Conservation (phyloP, 1,140 invertebrate species). For the Odontomachus brunneus region DNA sequence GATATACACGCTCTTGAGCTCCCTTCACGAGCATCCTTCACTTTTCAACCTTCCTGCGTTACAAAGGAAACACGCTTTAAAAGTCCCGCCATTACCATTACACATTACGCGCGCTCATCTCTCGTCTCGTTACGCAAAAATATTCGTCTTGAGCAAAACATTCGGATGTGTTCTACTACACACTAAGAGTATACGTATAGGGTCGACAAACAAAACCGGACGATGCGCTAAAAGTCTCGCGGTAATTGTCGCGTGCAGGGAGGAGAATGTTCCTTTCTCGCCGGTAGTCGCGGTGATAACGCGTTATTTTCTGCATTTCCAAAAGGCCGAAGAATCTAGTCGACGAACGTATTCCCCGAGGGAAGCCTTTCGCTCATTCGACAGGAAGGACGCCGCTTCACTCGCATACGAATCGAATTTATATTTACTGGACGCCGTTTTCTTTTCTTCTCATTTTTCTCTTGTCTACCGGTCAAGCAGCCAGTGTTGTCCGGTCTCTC, state of each 20-base stretch:
- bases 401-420: background rate
- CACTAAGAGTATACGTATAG: slow-evolving; percentile 62
- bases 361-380: background rate
- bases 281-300: background rate
- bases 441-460: too few relatives aligned
- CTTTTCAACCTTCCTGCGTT: slow-evolving; percentile 80
- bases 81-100: slow-evolving; percentile 61
- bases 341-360: background rate
- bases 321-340: background rate
- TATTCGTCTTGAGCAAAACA: slow-evolving; percentile 78
- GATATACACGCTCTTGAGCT: slow-evolving; percentile 73
- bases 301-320: background rate
- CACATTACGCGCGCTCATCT: slow-evolving; percentile 45
- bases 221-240: slow-evolving; percentile 33
- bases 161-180: slow-evolving; percentile 71
- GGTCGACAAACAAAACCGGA: slow-evolving; percentile 62
- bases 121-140: slow-evolving; percentile 68
- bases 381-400: background rate
- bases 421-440: background rate
- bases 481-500: slow-evolving; percentile 36
- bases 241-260: background rate
- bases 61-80: slow-evolving; percentile 75
- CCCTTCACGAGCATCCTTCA: slow-evolving; percentile 82
- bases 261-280: background rate
- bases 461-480: background rate